Percentiles rank a stretch among this genome's conserved stretches.
These are phyloP conservation scores for Gila robusta DNA, from an alignment of 2,797 vertebrate genomes.

Conservation along the genomic window DNA sequence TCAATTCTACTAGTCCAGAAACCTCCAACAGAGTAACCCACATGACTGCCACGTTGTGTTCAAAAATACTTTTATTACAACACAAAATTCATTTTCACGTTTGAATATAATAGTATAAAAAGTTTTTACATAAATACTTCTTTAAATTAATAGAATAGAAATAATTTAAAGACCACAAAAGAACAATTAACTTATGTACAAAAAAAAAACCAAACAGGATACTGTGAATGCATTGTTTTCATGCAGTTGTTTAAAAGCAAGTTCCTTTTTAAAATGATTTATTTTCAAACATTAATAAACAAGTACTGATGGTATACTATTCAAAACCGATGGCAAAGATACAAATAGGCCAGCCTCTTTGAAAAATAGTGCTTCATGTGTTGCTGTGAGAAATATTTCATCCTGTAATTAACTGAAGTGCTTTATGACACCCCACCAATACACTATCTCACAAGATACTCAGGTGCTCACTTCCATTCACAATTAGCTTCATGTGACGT, in stretches of 20 bases:
- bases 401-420: slow-evolving; percentile 38
- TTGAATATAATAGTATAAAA: slow-evolving; percentile 68
- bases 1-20: slow-evolving; percentile 65
- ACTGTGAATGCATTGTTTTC: slow-evolving; percentile 70
- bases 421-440: slow-evolving; percentile 54
- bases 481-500: slow-evolving; percentile 64
- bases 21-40: slow-evolving; percentile 53
- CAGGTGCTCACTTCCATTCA: slow-evolving; percentile 65
- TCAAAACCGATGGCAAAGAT: slow-evolving; percentile 32
- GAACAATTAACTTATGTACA: slow-evolving; percentile 70
- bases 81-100: slow-evolving; percentile 71
- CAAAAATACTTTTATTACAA: slow-evolving; percentile 76
- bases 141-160: slow-evolving; percentile 79
- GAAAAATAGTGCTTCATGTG: slow-evolving; percentile 64
- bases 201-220: slow-evolving; percentile 66
- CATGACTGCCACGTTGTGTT: slow-evolving; percentile 29
- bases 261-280: slow-evolving; percentile 77
- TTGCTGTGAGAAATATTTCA: slow-evolving; percentile 60
- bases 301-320: slow-evolving; percentile 20
- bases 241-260: slow-evolving; percentile 74
- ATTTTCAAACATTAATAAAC: slow-evolving; percentile 60
- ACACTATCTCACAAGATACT: slow-evolving; percentile 63
- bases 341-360: slow-evolving; percentile 63
- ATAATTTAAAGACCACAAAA: slow-evolving; percentile 83
- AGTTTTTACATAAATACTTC: slow-evolving; percentile 82